Evolutionary conservation across 2,888 invertebrate genomes (phyloP).

Genomic region (Tachina fera): DNA sequence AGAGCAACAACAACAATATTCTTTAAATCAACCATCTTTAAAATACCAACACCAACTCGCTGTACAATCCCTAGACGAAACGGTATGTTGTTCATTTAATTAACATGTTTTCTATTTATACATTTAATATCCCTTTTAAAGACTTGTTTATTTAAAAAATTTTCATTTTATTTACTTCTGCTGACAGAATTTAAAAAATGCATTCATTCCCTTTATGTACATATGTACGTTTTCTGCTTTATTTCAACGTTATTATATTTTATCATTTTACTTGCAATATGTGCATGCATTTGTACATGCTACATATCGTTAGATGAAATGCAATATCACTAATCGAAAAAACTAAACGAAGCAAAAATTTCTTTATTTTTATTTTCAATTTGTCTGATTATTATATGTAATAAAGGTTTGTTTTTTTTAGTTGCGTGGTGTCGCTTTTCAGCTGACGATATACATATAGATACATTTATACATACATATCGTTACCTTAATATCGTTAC

Average conservation of each 20-base stretch:
- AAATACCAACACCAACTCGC: constrained; percentile 67
- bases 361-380: too few species aligned
- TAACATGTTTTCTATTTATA: constrained; percentile 17
- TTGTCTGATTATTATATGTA: too few species aligned
- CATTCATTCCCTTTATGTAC: not conserved
- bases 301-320: too few species aligned
- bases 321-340: too few species aligned
- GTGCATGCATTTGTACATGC: too few species aligned
- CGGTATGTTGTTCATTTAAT: constrained; percentile 69
- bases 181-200: not conserved
- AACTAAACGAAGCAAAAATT: too few species aligned
- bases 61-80: constrained; percentile 74
- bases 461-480: too few species aligned
- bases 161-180: constrained; percentile 41
- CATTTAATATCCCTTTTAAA: not conserved
- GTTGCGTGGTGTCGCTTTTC: too few species aligned
- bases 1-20: constrained; percentile 40
- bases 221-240: not conserved
- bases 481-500: too few species aligned
- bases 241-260: not conserved
- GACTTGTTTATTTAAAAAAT: constrained; percentile 57
- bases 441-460: too few species aligned
- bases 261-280: too few species aligned
- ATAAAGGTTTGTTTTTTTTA: too few species aligned
- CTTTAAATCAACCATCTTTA: constrained; percentile 43